Conservation (phyloP, 2,113 vertebrate species). For the Cynopterus brachyotis region DNA sequence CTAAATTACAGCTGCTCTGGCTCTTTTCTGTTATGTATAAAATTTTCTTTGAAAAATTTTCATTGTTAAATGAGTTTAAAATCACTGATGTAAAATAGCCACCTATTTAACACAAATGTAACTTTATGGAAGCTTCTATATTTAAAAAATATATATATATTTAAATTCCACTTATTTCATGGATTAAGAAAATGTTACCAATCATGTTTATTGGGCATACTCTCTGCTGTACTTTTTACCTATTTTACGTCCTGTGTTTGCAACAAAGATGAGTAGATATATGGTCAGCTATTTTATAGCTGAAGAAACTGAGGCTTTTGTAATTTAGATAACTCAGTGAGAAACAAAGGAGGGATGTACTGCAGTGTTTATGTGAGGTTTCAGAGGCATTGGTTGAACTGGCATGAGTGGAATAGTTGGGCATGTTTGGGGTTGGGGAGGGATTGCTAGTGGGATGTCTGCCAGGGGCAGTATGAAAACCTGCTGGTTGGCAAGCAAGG, state of each 20-base stretch:
- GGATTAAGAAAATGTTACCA: neutral
- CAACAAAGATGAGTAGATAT: neutral
- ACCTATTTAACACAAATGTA: neutral
- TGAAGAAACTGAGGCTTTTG: neutral
- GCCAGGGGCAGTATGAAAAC: neutral
- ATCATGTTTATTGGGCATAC: neutral
- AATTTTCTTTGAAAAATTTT: neutral
- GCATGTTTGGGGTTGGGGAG: neutral
- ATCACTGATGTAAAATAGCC: conserved; percentile 28
- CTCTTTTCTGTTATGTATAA: neutral
- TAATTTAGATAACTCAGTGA: neutral
- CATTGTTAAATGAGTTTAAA: conserved; percentile 20
- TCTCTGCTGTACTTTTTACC: neutral
- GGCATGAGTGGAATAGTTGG: neutral
- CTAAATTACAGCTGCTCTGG: neutral
- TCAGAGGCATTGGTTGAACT: neutral
- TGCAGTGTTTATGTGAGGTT: neutral
- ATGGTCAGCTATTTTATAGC: conserved; percentile 4
- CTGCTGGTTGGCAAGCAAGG: neutral
- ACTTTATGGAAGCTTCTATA: neutral
- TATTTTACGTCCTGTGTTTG: neutral
- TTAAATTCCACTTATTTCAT: neutral
- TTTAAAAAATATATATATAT: neutral
- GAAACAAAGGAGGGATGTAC: neutral
- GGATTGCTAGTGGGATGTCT: neutral